Percentiles rank a stretch among this genome's conserved stretches.
Conservation (phyloP, 2,113 vertebrate species). For the Larimichthys polyactis region DNA sequence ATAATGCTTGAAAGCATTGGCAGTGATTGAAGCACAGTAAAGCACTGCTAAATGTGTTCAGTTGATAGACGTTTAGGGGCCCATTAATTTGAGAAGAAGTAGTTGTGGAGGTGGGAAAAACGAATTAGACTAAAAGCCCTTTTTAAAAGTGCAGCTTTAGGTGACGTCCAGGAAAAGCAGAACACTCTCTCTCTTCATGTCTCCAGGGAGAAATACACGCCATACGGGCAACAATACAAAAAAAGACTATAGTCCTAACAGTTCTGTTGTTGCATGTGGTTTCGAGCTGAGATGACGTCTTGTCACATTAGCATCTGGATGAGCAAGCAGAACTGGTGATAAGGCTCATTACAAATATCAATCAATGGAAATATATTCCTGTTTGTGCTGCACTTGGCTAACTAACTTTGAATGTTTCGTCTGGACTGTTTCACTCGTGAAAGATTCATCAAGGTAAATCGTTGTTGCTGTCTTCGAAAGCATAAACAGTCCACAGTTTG, state of each 20-base stretch:
- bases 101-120: slow-evolving; percentile 75
- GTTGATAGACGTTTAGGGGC: slow-evolving; percentile 76
- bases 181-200: slow-evolving; percentile 54
- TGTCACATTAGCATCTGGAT: slow-evolving; percentile 33
- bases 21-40: slow-evolving; percentile 75
- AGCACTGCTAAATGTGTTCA: slow-evolving; percentile 75
- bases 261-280: slow-evolving; percentile 16
- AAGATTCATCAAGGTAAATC: slow-evolving; percentile 16
- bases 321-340: slow-evolving; percentile 30
- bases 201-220: slow-evolving; percentile 7
- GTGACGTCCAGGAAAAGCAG: slow-evolving; percentile 61
- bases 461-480: slow-evolving; percentile 2
- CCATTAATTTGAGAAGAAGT: slow-evolving; percentile 77
- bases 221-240: slow-evolving; percentile 6
- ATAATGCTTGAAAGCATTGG: slow-evolving; percentile 74
- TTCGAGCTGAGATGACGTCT: slow-evolving; percentile 21
- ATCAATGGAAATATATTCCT: slow-evolving; percentile 22
- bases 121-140: slow-evolving; percentile 81
- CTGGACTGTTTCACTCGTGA: slow-evolving; percentile 10
- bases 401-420: slow-evolving; percentile 17
- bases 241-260: background rate
- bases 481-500: slow-evolving; percentile 5
- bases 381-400: background rate
- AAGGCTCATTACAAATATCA: slow-evolving; percentile 50
- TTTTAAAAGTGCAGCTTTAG: slow-evolving; percentile 72